Evolutionary conservation across 2,797 vertebrate species (phyloP).

Genomic region (Cygnus olor): DNA sequence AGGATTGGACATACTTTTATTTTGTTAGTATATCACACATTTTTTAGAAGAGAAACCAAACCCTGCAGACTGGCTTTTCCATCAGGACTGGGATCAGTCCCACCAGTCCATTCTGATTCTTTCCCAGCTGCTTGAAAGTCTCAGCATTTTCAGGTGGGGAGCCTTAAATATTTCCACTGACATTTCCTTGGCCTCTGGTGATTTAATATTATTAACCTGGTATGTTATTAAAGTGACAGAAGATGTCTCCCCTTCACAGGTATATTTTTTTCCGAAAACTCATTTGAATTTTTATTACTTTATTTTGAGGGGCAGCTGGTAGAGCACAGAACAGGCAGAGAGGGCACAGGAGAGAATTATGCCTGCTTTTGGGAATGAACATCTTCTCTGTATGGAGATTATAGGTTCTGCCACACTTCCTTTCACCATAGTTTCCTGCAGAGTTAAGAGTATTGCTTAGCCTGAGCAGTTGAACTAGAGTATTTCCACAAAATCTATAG

Average conservation of each 20-base stretch:
- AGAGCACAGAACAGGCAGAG: not conserved
- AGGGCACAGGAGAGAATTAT: not conserved
- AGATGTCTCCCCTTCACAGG: slow-evolving; percentile 30
- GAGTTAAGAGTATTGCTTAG: not conserved
- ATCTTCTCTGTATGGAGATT: not conserved
- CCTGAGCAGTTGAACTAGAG: not conserved
- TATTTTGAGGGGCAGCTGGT: slow-evolving; percentile 43
- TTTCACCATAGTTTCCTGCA: not conserved
- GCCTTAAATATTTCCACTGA: slow-evolving; percentile 55
- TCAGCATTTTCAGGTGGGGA: not conserved
- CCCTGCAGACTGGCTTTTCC: not conserved
- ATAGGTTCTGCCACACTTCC: not conserved
- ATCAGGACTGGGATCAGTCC: not conserved
- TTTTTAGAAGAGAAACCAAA: not conserved
- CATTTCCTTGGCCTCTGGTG: slow-evolving; percentile 54
- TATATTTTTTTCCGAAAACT: slow-evolving; percentile 30
- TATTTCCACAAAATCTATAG: not conserved
- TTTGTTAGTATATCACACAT: not conserved
- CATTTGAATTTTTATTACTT: slow-evolving; percentile 72
- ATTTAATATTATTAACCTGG: slow-evolving; percentile 60
- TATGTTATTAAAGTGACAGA: slow-evolving; percentile 65
- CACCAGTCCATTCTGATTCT: not conserved
- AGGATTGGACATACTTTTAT: not conserved
- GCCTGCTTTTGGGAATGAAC: not conserved
- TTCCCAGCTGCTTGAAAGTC: slow-evolving; percentile 19